Base-by-base conservation (phyloP, 2,113 vertebrate species). In the cat (Felis catus) region DNA sequence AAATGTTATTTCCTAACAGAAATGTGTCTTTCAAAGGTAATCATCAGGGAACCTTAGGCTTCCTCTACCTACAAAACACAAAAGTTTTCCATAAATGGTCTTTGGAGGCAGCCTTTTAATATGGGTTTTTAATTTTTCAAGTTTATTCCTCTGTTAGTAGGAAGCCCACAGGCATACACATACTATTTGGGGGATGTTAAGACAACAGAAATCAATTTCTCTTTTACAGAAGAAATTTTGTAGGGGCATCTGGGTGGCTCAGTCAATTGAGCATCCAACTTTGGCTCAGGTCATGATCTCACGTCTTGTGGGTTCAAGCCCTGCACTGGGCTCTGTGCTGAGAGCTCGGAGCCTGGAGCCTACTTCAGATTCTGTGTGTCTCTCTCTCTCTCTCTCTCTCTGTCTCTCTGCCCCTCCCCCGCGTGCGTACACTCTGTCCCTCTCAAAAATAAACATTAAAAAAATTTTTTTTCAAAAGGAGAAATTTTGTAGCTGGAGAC, bases 21-120 rank as follows among this genome's bases (percentile, higher is more conserved):
- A 83, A 93, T 27, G 29, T 76, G n/a, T 89, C 85, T n/a, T 89
- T 89, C 68, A 76, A 89, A 81, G 48, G 13, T 66, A 88, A 88
- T n/a, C 88, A 91, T 11, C n/a, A 82, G 36, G 45, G 27, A 73
- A 81, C 36, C 23, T 71, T 18, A 12, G 48, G 48, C 14, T 74
- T 74, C 14, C 19, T 94, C 18, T 85, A 25, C 36, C 89, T 81
- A 76, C 33, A 80, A 70, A 81, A 92, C 31, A 51, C 41, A 68
- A 78, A 78, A 76, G 9, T 73, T 86, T 29, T 68, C 70, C n/a
- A 89, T 19, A 68, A 87, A 80, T 80, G 36, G 71, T 48, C 21
- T 94, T 68, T 4, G 25, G 39, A 7, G 21, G 8, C 12, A 88
- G 45, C 16, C 23, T 66, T 96, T 82, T 18, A 65, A 31, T 33